Base-by-base conservation (phyloP, 1,140 invertebrate species). In the Tetragnatha versicolor region DNA sequence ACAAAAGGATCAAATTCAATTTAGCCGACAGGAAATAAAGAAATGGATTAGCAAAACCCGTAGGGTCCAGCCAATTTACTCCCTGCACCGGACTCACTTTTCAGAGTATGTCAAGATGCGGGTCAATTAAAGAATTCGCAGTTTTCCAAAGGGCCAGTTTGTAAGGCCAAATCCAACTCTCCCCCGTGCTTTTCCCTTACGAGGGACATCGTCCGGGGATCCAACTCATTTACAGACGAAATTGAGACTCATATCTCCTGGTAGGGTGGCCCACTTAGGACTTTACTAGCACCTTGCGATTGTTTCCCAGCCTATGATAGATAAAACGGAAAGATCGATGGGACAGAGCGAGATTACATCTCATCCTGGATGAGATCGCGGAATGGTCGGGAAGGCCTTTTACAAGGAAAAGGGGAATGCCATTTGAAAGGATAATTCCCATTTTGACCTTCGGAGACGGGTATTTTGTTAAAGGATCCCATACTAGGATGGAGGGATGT, bases 181-280 rank as follows among this genome's bases (percentile, higher is more conserved):
- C 58, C 9, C 20, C 14, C 25, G 27, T 17, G n/a, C 31, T 63
- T 39, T 58, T 75, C 63, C 63, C 45, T 45, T 49, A 12, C 72
- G n/a, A n/a, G n/a, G 58, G 25, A 42, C 58, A 63, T 75, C 45
- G 58, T 10, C 39, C 29, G 39, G 35, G 58, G 47, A 55, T 35
- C 51, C 58, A 63, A 63, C 25, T 75, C 72, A 75, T 63, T 75
- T 75, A 61, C 72, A 29, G 58, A 63, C 55, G 61, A 75, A 75
- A 75, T 75, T 75, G 72, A 39, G 39, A 35, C 55, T 75, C 72
- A 49, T 75, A 75, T 63, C 72, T 75, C 39, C 37, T 37, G 58
- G 55, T 45, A 63, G 63, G 61, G 72, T 17, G 39, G 39, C 42
- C 37, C 58, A 75, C 72, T 75, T 75, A 75, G 55, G 42, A 75